phyloP scores from a whole-genome alignment of 2,888 invertebrate genomes.

The Parascotia fuliginaria region DNA sequence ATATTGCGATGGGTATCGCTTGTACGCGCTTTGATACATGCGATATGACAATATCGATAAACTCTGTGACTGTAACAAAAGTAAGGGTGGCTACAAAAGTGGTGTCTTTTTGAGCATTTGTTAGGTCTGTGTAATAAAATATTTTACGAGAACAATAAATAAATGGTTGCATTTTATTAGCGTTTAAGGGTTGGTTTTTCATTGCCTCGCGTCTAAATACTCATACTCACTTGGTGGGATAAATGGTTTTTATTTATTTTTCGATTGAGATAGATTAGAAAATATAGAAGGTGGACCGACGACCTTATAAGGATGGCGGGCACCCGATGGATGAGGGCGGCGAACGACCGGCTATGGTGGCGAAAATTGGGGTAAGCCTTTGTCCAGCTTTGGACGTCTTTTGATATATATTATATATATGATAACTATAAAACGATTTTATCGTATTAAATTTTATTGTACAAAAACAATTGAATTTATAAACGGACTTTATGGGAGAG shows the following conservation, averaged over 20 bases:
- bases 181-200: conserved; percentile 37
- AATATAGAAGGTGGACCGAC: no score
- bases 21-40: conserved; percentile 26
- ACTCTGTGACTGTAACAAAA: conserved; percentile 28
- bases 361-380: no score
- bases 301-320: no score
- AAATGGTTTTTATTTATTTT: conserved; percentile 8
- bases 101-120: conserved; percentile 35
- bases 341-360: no score
- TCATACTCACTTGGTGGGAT: conserved; percentile 13
- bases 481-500: no score
- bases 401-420: no score
- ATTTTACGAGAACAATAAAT: conserved; percentile 39
- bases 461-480: no score
- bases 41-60: conserved; percentile 44
- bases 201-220: conserved; percentile 29
- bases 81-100: conserved; percentile 37
- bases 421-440: no score
- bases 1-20: conserved; percentile 25
- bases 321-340: no score
- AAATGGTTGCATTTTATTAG: conserved; percentile 40
- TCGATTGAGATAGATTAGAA: not conserved
- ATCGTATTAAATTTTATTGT: no score
- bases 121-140: conserved; percentile 41
- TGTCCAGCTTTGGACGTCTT: no score